These are phyloP conservation scores for Limnodromus scolopaceus DNA, from an alignment of 2,797 vertebrate genomes.

Conservation along the genomic window DNA sequence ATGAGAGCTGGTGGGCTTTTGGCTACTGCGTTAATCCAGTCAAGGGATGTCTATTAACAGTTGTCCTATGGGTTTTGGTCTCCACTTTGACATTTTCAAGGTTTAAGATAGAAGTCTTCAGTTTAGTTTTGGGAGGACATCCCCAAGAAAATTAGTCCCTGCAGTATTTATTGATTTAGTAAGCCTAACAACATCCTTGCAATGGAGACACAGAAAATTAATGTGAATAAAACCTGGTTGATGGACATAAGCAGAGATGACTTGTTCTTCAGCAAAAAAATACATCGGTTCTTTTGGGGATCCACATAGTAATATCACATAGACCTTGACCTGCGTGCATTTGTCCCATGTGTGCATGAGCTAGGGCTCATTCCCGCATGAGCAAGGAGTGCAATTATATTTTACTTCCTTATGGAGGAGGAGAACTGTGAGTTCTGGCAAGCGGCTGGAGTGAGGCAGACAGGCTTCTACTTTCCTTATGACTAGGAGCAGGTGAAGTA, in stretches of 20 bases:
- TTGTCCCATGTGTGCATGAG: background rate
- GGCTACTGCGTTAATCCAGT: background rate
- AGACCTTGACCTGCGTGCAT: background rate
- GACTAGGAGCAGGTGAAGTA: background rate
- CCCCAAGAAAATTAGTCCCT: background rate
- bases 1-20: background rate
- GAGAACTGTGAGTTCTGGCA: background rate
- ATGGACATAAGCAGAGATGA: background rate
- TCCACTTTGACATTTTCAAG: background rate
- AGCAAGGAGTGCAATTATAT: background rate
- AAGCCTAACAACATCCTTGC: background rate
- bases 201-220: background rate
- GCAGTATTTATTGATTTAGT: background rate
- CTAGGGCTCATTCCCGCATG: background rate
- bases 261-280: background rate
- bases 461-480: background rate
- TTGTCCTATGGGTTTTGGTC: background rate
- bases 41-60: background rate
- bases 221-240: background rate
- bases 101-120: background rate
- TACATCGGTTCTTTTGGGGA: background rate
- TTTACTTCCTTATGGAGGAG: background rate
- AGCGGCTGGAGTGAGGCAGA: background rate
- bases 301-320: background rate
- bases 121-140: background rate